phyloP scores from a whole-genome alignment of 2,888 invertebrate genomes.

The Ariolimax columbianus region DNA sequence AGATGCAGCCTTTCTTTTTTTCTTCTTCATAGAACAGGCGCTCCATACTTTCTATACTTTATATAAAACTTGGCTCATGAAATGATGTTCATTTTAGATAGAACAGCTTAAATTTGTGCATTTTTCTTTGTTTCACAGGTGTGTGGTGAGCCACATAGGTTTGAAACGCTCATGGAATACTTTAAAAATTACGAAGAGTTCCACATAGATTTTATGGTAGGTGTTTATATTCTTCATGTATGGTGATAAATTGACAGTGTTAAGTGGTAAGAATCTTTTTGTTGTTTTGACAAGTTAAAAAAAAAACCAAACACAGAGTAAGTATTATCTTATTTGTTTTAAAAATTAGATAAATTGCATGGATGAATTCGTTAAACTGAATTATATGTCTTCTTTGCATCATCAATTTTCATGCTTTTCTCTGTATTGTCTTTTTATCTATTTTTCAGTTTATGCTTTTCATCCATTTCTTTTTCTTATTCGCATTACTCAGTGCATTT shows the following conservation, averaged over 20 bases:
- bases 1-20: too few species aligned
- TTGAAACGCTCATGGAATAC: slow-evolving; percentile 98
- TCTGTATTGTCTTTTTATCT: too few species aligned
- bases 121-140: slow-evolving; percentile 70
- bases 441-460: too few species aligned
- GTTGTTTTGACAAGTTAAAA: background rate
- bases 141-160: slow-evolving; percentile 87
- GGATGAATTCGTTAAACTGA: background rate
- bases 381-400: background rate
- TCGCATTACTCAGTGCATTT: too few species aligned
- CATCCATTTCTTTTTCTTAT: too few species aligned
- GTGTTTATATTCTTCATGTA: background rate
- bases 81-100: too few species aligned
- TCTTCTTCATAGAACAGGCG: too few species aligned
- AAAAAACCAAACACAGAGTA: too few species aligned
- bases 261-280: background rate
- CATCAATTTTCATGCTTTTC: background rate
- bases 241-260: background rate
- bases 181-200: slow-evolving; percentile 97
- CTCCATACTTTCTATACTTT: too few species aligned
- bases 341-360: background rate
- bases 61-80: too few species aligned
- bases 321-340: background rate
- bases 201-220: slow-evolving; percentile 98
- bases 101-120: background rate